Conservation (phyloP, 2,797 vertebrate genomes). For the Halcyon smyrnensis region DNA sequence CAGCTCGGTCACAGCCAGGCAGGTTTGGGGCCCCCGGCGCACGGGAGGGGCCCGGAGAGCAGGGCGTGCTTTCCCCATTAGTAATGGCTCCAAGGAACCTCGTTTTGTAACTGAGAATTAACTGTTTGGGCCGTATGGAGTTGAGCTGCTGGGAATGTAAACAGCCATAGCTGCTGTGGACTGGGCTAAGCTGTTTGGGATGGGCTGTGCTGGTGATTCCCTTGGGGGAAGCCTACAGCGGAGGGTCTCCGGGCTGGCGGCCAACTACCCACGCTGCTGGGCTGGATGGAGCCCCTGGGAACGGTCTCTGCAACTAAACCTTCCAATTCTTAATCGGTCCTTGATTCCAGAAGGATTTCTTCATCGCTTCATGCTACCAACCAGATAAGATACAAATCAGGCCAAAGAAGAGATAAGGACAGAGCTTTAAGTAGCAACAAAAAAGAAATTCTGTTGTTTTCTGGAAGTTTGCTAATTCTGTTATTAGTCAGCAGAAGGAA, state of each 20-base stretch:
- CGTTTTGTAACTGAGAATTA: not conserved
- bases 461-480: not conserved
- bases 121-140: not conserved
- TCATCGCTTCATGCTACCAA: not conserved
- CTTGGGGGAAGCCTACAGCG: accelerated
- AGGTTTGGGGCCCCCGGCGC: accelerated
- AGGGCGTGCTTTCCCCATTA: not conserved
- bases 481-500: not conserved
- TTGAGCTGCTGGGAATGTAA: not conserved
- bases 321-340: not conserved
- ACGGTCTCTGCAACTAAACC: not conserved
- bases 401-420: not conserved
- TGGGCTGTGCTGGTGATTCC: not conserved
- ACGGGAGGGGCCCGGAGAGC: not conserved
- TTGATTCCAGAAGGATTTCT: not conserved
- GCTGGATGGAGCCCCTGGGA: not conserved
- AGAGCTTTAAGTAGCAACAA: not conserved
- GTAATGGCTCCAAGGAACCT: not conserved
- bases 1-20: accelerated
- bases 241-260: not conserved
- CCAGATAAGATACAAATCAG: not conserved
- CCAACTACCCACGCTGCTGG: not conserved
- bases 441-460: not conserved
- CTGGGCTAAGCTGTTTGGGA: not conserved
- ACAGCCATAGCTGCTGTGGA: not conserved